These are phyloP conservation scores for human DNA, from an alignment of 2,113 vertebrate species.

Conservation along the genomic window DNA sequence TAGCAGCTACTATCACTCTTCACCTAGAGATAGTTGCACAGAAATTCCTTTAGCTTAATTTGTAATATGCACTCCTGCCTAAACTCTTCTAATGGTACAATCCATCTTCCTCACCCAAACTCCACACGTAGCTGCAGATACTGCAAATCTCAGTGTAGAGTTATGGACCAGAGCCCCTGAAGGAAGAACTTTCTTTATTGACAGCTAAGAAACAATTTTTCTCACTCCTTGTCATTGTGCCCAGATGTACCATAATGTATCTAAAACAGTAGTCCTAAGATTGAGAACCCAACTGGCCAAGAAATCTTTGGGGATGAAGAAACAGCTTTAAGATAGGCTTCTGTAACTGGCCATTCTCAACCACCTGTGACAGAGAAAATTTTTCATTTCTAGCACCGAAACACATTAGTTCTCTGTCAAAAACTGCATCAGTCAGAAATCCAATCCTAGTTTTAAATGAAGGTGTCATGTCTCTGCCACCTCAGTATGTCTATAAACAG, in stretches of 20 bases:
- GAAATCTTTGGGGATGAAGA: constrained; percentile 36
- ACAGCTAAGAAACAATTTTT: constrained; percentile 32
- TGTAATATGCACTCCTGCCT: neutral
- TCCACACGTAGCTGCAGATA: neutral
- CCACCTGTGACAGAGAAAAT: neutral
- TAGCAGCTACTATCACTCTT: neutral
- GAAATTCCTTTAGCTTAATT: constrained; percentile 26
- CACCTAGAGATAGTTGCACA: neutral
- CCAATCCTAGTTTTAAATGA: constrained; percentile 32
- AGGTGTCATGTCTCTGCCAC: neutral
- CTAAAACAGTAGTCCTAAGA: neutral
- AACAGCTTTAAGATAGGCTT: neutral
- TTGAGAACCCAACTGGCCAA: neutral
- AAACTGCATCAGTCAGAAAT: constrained; percentile 13
- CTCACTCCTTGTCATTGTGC: neutral
- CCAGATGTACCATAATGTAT: neutral
- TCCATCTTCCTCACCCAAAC: neutral
- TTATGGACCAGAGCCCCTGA: neutral
- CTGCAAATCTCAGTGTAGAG: neutral
- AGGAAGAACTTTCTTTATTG: constrained; percentile 1
- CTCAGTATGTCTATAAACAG: constrained; percentile 50
- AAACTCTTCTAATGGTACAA: neutral
- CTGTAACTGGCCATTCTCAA: neutral
- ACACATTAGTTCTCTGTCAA: neutral
- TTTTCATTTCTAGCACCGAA: neutral